These are phyloP conservation scores for Lipotes vexillifer DNA, from an alignment of 2,113 vertebrate species.

Conservation along the genomic window DNA sequence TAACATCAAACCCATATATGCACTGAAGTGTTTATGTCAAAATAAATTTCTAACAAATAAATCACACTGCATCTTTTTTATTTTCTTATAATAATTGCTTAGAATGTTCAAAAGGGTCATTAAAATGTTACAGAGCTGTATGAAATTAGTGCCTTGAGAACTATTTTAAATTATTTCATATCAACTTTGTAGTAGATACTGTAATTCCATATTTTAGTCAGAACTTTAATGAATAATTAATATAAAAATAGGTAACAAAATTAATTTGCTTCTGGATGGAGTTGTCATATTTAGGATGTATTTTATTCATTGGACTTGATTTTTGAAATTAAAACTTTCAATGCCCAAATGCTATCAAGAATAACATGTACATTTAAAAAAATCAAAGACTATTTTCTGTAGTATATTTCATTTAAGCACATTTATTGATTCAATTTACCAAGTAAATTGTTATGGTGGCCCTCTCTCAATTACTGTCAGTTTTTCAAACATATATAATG, in stretches of 20 bases:
- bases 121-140: background rate
- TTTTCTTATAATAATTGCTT: conserved; percentile 25
- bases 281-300: background rate
- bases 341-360: background rate
- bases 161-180: background rate
- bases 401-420: background rate
- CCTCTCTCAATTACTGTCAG: background rate
- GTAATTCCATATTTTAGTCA: background rate
- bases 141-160: conserved; percentile 8
- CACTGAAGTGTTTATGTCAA: background rate
- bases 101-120: background rate
- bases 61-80: background rate
- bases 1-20: background rate
- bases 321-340: conserved; percentile 17
- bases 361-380: background rate
- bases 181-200: background rate
- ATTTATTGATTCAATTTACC: background rate
- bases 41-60: background rate
- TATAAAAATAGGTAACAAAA: background rate
- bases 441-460: background rate
- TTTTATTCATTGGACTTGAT: conserved; percentile 19
- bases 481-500: background rate
- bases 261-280: background rate
- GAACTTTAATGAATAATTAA: background rate
- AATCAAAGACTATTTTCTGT: background rate